Conservation (phyloP, 2,888 invertebrate species). For the Lasioglossum figueresi region DNA sequence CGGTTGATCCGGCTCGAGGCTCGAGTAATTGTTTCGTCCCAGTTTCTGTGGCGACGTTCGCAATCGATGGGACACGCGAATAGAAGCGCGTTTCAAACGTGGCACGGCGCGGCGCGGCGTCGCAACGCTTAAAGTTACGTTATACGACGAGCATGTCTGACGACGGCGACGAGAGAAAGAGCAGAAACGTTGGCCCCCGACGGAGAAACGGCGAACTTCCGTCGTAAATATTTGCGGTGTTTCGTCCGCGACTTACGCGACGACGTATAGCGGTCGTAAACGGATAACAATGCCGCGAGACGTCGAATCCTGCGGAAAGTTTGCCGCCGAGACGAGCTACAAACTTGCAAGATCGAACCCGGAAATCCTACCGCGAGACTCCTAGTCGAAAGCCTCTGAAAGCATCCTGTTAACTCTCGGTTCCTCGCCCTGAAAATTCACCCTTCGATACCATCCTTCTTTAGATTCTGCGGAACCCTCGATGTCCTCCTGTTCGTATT, state of each 20-base stretch:
- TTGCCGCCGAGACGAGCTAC: background rate
- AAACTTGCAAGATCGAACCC: conserved; percentile 1
- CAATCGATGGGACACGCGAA: conserved; percentile 7
- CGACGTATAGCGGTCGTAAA: background rate
- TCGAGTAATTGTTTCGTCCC: background rate
- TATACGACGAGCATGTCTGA: background rate
- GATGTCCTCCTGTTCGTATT: background rate
- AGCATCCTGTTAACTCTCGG: background rate
- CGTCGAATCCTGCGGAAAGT: background rate
- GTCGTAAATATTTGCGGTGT: conserved; percentile 17
- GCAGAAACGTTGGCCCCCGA: background rate
- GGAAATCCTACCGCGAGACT: background rate
- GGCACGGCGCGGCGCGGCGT: background rate
- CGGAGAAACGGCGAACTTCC: background rate
- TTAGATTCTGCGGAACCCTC: background rate
- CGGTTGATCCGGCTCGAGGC: background rate
- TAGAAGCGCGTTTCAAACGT: background rate
- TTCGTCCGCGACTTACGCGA: background rate
- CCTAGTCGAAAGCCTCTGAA: background rate
- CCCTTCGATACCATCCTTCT: background rate
- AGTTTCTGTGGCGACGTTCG: background rate
- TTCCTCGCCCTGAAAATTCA: background rate
- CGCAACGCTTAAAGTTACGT: background rate
- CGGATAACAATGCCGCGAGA: background rate
- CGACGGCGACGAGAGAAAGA: background rate